Percentiles rank a stretch among this genome's conserved stretches.
Conservation (phyloP, 2,888 invertebrate species). For the Pyrocoelia pectoralis region DNA sequence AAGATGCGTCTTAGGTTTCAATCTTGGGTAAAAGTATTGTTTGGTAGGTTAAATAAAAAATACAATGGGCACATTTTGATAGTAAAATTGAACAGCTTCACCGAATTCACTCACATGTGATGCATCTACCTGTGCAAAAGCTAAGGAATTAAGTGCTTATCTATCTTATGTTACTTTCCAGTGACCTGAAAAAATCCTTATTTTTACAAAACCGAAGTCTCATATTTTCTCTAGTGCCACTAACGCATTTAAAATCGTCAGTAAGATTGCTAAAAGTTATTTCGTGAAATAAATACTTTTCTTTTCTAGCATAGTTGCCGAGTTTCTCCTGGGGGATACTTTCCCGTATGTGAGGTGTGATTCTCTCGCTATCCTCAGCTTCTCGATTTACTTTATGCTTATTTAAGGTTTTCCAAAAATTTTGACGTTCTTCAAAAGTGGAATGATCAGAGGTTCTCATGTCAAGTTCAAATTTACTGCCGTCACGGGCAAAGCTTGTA, state of each 20-base stretch:
- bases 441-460: background rate
- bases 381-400: no score
- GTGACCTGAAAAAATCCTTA: constrained; percentile 23
- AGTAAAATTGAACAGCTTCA: no score
- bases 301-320: background rate
- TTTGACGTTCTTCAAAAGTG: background rate
- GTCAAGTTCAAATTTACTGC: background rate
- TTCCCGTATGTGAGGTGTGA: no score
- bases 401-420: constrained; percentile 4
- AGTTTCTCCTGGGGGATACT: no score
- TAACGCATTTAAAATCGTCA: constrained; percentile 25
- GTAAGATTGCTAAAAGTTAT: constrained; percentile 17
- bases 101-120: no score
- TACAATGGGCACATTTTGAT: no score
- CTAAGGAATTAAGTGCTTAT: no score
- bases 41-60: no score
- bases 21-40: no score
- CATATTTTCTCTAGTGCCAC: constrained; percentile 21
- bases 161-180: constrained; percentile 15
- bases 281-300: background rate
- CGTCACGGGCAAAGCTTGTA: background rate
- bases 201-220: constrained; percentile 27
- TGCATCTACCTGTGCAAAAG: no score
- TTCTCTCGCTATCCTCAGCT: no score
- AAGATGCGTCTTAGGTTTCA: no score